Base-by-base conservation (phyloP, 2,797 vertebrate species). In the Kryptolebias ocellatus region DNA sequence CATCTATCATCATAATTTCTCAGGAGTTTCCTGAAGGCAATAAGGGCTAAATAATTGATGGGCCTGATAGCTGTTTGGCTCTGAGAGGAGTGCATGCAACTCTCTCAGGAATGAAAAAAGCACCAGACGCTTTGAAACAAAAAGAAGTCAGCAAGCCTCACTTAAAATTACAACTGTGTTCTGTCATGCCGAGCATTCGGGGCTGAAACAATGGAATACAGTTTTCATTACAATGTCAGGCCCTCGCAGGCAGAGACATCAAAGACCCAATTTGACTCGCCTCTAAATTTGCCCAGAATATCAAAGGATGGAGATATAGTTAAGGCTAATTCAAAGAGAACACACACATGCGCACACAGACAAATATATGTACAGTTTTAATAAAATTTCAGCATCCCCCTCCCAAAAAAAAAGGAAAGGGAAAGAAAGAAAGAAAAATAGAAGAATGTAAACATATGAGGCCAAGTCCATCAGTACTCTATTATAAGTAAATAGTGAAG, bases 21-120 rank as follows among this genome's bases (percentile, higher is more conserved):
- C 62, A 24, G 53, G 76, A 65, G 75, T 77, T 87, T 81, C 79
- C 86, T 72, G 56, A 69, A 76, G 83, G 81, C 78, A 87, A 67
- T 74, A 72, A 58, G 65, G 16, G 8, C 57, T 83, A 72, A 83
- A 92, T 90, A 83, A 93, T 90, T 87, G 81, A 92, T 85, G 82
- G 77, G 74, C 79, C 81, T 88, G 81, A 88, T 74, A 89, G 83
- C 81, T 70, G 83, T 70, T 78, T 84, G 78, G 72, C 69, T 79
- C 57, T 69, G 55, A 56, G 54, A 80, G 67, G 77, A 85, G 62
- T 61, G 46, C 47, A 27, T 53, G 72, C 52, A 60, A 55, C 72
- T 75, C 87, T 67, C 66, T 28, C 5, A 64, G 72, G 81, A 76
- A 64, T 72, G 53, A 64, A 76, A 78, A 80, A 17, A 24, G 60